Evolutionary conservation across 2,113 vertebrate species (phyloP), one percentile per base, ranked within the genome.

Genomic region (Pelodiscus sinensis): DNA sequence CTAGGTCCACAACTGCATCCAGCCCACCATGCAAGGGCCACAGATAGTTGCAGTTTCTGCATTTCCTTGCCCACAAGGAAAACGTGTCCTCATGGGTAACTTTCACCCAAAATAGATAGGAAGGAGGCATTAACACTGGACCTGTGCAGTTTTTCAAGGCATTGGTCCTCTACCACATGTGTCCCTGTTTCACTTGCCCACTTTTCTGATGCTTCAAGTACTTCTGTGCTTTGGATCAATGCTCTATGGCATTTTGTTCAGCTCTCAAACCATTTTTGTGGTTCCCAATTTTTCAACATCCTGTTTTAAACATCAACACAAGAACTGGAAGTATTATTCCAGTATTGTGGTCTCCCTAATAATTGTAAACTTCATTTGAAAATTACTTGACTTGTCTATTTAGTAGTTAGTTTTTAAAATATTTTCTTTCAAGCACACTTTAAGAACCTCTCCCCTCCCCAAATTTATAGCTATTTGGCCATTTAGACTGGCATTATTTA

Each of bases 371-470:
- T 35, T 85, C 29, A 54, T 2, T 1, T 91, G 94, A 60, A 93
- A 89, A 95, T 94, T 90, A 21, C 93, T 94, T 24, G 2, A 9
- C 27, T 31, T 60, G 78, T 88, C 92, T 91, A 79, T 94, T 22
- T 3, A 35, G 62, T 90, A 79, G 94, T 22, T 3, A 35, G 62
- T 3, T 91, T 95, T 73, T 8, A 79, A 87, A 35, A 2, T 11
- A 13, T 54, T 89, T 83, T 57, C 62, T 79, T n/a, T 82, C 24
- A 19, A 29, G 22, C 24, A 27, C 9, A 25, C 24, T 77, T 77
- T 50, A 38, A 77, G 73, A 77, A 77, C 14, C n/a, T n/a, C 44
- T 44, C 44, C 44, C 44, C 44, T 44, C 44, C 44, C 44, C 44
- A 44, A 71, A n/a, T 68, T 21, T 12, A n/a, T 8, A 77, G 11